Base-by-base conservation (phyloP, 2,888 invertebrate species). In the Polydrusus cervinus region DNA sequence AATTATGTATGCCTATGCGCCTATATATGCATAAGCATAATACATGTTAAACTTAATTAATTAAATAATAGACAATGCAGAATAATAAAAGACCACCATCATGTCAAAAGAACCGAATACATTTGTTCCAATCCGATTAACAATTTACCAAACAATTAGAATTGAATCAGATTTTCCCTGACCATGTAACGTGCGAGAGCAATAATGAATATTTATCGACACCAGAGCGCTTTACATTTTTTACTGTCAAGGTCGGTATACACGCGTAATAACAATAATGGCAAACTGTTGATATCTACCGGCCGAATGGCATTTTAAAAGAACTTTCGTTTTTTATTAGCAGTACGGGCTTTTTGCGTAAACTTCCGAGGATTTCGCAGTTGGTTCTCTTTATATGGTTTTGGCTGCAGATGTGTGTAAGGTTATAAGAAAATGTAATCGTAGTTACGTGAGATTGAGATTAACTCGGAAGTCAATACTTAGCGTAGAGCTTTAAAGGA, bases 191-290 rank as follows among this genome's bases (percentile, higher is more conserved):
- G 67, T 53, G 75, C 67, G 61, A 74, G 71, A 69, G 57, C 66
- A 72, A 76, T 71, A 76, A 76, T 77, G 77, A 74, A 74, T 77
- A 77, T 77, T 77, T 77, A 77, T 77, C 55, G 76, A 62, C 49
- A n/a, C n/a, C n/a, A n/a, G n/a, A 66, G 67, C 66, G 53, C 25
- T 53, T 69, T 69, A 68, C 70, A 65, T 80, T 79, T 78, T 80
- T 78, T 79, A 79, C 75, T 80, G 78, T 73, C 81, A 81, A 81
- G 81, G 81, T 77, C 79, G 62, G 64, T 34, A 57, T 51, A 69
- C 11, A 53, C 57, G 65, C 70, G 70, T 61, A 71, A 71, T 62
- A 71, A 71, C 47, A 71, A 71, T 40, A 64, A 62, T 71, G 62
- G 49, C 61, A 34, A 57, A 69, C 57, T 55, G 69, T 43, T 47